phyloP scores from a whole-genome alignment of 1,140 invertebrate species.

The Daktulosphaira vitifoliae region DNA sequence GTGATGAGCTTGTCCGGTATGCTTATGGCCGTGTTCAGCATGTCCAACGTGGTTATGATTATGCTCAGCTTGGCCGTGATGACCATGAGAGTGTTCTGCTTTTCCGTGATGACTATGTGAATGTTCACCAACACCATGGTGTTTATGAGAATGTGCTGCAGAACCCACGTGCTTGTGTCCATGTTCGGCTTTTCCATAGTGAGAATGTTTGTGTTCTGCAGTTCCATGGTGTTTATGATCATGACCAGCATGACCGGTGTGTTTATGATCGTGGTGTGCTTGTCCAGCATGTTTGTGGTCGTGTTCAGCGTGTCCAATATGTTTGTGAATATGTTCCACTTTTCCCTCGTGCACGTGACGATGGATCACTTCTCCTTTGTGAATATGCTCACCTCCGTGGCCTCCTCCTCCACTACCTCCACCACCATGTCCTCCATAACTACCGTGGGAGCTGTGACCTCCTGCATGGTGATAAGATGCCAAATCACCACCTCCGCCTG shows the following conservation, averaged over 20 bases:
- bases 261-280: slow-evolving; percentile 35
- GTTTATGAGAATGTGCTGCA: slow-evolving; percentile 26
- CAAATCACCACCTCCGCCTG: background rate
- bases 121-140: slow-evolving; percentile 30
- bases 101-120: slow-evolving; percentile 34
- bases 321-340: slow-evolving; percentile 36
- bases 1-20: slow-evolving; percentile 31
- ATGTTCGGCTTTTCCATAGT: slow-evolving; percentile 32
- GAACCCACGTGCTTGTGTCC: slow-evolving; percentile 32
- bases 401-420: slow-evolving; percentile 31
- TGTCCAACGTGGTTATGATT: slow-evolving; percentile 35
- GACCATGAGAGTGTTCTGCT: slow-evolving; percentile 35
- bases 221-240: slow-evolving; percentile 34
- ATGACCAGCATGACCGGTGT: slow-evolving; percentile 34
- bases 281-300: slow-evolving; percentile 35
- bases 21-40: slow-evolving; percentile 34
- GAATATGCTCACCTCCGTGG: slow-evolving; percentile 33
- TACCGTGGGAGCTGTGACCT: slow-evolving; percentile 10
- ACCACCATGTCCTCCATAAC: slow-evolving; percentile 27
- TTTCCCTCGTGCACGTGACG: slow-evolving; percentile 35
- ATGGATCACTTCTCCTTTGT: slow-evolving; percentile 36
- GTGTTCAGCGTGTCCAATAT: slow-evolving; percentile 34
- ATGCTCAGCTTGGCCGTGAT: slow-evolving; percentile 34
- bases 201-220: slow-evolving; percentile 31
- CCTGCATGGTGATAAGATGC: background rate